These are phyloP conservation scores for Stichopus chloronotus DNA, from an alignment of 35 echinoderm and acorn worm species.

Conservation along the genomic window DNA sequence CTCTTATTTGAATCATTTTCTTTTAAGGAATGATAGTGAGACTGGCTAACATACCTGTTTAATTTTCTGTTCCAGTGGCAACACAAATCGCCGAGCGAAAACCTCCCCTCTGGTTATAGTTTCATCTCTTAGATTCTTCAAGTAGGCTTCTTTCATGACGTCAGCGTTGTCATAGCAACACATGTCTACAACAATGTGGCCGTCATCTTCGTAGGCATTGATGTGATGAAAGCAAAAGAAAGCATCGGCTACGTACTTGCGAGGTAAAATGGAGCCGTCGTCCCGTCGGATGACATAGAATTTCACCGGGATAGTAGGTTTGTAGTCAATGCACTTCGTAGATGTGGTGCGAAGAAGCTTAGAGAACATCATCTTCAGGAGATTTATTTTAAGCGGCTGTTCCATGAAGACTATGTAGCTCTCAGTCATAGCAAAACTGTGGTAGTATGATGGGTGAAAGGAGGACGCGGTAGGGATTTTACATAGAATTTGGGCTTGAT, in stretches of 20 bases:
- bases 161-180: slow-evolving; percentile 62
- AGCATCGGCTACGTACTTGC: slow-evolving; percentile 65
- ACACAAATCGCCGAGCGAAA: slow-evolving; percentile 49
- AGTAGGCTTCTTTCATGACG: slow-evolving; percentile 11
- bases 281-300: slow-evolving; percentile 65
- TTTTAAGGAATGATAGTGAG: too few relatives aligned
- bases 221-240: slow-evolving; percentile 90
- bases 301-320: not conserved
- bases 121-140: slow-evolving; percentile 44
- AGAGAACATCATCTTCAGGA: slow-evolving; percentile 36
- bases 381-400: slow-evolving; percentile 67
- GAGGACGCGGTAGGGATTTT: slow-evolving; percentile 59
- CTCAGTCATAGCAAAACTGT: slow-evolving; percentile 84
- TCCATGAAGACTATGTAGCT: slow-evolving; percentile 89
- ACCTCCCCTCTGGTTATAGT: not conserved
- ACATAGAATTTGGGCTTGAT: slow-evolving; percentile 58
- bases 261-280: slow-evolving; percentile 53
- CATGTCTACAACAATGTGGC: slow-evolving; percentile 73
- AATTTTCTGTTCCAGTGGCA: slow-evolving; percentile 60
- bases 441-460: slow-evolving; percentile 78
- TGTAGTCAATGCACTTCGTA: slow-evolving; percentile 34
- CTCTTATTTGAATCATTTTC: too few relatives aligned
- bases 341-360: not conserved
- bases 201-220: slow-evolving; percentile 81
- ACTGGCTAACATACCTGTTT: not conserved